Base-by-base conservation (phyloP, 2,888 invertebrate genomes). In the Drosophila silvestris region DNA sequence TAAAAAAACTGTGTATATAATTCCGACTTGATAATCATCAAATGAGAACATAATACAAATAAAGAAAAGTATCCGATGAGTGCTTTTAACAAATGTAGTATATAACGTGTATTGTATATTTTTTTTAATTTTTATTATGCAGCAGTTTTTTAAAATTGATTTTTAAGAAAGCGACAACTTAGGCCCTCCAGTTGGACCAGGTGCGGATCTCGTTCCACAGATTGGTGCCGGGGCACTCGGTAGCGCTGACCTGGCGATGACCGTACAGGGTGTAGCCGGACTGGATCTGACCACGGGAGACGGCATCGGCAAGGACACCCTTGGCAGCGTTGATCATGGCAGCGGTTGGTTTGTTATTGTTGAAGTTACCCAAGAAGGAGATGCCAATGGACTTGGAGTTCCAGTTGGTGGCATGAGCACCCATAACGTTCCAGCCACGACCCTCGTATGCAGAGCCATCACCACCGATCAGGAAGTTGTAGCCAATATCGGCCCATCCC, bases 361-460 rank as follows among this genome's bases (percentile, higher is more conserved):
- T 89, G 72, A 60, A 89, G 77, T 90, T 85, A 58, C 91, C 91
- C 64, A 92, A 83, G 75, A 92, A 89, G 70, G 88, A 82, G 69
- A 92, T 89, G 64, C 92, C 92, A 69, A 91, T 69, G 9, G 89
- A 82, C 70, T 89, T 85, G 62, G 74, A 69, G 70, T 92, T 92
- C 84, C 87, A 91, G 76, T 79, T 81, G 65, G 70, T 66, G 12
- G 91, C 89, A 80, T 91, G 91, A 19, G 89, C 89, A 65, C 91
- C 91, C 51, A 85, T n/a, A n/a, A 79, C 75, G 26, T 82, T 83
- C 72, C 85, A 87, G 64, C 91, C 91, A 53, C 92, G 90, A 56
- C 91, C 91, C 73, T 89, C 90, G 50, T 92, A 92, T n/a, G 91
- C 83, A 33, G 85, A 77, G 28, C 90, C 91, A 83, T 92, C 91